Base-by-base conservation (phyloP, 1,140 invertebrate genomes). In the Anoplophora glabripennis region DNA sequence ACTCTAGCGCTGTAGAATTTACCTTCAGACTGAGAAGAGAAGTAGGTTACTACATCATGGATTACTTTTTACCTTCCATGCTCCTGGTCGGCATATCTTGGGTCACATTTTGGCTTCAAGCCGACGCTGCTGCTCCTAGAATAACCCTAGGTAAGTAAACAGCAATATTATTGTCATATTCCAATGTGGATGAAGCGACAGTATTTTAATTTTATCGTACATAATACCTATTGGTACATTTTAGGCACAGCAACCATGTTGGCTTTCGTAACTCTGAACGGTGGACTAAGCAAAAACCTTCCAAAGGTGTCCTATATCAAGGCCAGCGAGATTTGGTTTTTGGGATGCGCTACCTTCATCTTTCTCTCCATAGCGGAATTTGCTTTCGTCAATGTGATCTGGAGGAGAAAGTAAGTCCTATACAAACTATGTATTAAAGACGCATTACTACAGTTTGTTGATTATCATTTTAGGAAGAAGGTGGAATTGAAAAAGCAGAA, bases 261-360 rank as follows among this genome's bases (percentile, higher is more conserved):
- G 44, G 90, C 90, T 9, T 92, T 94, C 60, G 93, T 93, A 65
- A 94, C 91, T 4, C 77, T 92, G 44, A 90, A 89, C 33, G 89
- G 88, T 1, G 89, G 89, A 42, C 86, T 89, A 62, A 89, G 87
- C 34, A 90, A 90, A 75, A 90, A 88, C 5, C 75, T 94, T 41
- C 91, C 91, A 0, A 93, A 93, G 73, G 90, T 93, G 0, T 93
- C 91, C 11, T 94, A 94, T 63, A 89, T 94, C n/a, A 92, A 93
- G 77, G 90, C 91, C 0, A 89, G 91, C 56, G 90, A 94, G 75
- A 87, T 93, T 45, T 93, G 92, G 90, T 92, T 92, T 69, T 77
- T 93, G n/a, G 89, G 87, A 0, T 93, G 91, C 69, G 89, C 86
- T 0, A 84, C 85, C 54, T 92, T 93, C 67, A 88, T 93, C 41